Base-by-base conservation (phyloP, 2,797 vertebrate species). In the Chaetodon trifasciatus region DNA sequence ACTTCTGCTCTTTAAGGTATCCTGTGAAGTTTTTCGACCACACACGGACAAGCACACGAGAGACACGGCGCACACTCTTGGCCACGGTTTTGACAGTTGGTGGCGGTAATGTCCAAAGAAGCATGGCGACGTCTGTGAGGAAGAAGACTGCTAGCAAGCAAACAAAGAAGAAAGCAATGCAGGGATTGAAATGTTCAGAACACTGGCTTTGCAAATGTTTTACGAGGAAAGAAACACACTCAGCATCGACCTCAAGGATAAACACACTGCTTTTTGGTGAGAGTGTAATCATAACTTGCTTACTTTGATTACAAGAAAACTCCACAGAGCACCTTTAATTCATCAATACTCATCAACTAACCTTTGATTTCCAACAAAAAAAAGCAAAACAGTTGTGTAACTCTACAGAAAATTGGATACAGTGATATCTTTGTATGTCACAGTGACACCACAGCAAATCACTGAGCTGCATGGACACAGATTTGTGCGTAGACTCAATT, bases 371-470 rank as follows among this genome's bases (percentile, higher is more conserved):
- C 28, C 28, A 3, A 32, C 28, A 32, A 32, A 32, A 32, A 28
- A 32, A 3, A 32, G 28, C 28, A 32, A 32, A 4, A 32, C 28
- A 32, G 6, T 37, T 9, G 28, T 70, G 60, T n/a, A 44, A 5
- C 6, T n/a, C 19, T 7, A 55, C 32, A n/a, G 3, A 63, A 40
- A 35, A 52, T 9, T 28, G 23, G 28, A 60, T 13, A 21, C n/a
- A 73, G 64, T 49, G 40, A 49, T n/a, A 32, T 21, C 24, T 50
- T 68, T 56, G 24, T 40, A 35, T 13, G 32, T 69, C 44, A 64
- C 37, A 52, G 40, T 58, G 16, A 70, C 61, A 70, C 21, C 65
- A 71, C 52, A 61, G 5, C 9, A 56, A 77, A 84, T 75, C 24
- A 50, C 58, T 84, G 60, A 16, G 53, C 49, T 40, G 23, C 35